These are phyloP conservation scores for Acanthococcus lagerstroemiae DNA, from an alignment of 2,888 invertebrate species.

Conservation along the genomic window DNA sequence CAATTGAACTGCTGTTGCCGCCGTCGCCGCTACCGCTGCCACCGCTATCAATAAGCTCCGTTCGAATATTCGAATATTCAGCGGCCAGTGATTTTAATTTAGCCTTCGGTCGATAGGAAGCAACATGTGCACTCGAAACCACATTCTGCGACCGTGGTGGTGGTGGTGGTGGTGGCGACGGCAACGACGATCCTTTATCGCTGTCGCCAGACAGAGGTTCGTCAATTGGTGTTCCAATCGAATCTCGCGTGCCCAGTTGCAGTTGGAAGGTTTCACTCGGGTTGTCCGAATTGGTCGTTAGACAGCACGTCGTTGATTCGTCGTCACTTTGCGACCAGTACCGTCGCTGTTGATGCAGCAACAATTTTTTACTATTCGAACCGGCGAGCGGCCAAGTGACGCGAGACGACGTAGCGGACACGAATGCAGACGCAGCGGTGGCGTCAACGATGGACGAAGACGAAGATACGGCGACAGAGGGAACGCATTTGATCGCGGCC, in stretches of 20 bases:
- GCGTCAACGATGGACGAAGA: background rate
- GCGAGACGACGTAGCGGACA: background rate
- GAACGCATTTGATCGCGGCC: background rate
- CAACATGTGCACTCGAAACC: background rate
- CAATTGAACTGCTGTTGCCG: background rate
- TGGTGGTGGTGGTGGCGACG: background rate
- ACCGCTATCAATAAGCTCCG: no score
- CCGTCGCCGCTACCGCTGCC: no score
- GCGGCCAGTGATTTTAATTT: background rate
- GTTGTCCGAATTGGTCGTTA: no score
- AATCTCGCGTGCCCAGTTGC: background rate
- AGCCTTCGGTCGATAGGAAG: background rate
- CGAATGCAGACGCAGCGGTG: background rate
- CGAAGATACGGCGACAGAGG: slow-evolving; percentile 28
- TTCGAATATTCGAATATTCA: no score
- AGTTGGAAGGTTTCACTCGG: background rate
- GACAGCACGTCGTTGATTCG: no score
- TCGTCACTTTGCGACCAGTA: no score
- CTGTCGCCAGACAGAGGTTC: no score
- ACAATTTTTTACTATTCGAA: slow-evolving; percentile 1
- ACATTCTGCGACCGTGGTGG: background rate
- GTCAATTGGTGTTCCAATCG: no score
- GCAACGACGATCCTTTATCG: background rate
- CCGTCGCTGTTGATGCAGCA: background rate
- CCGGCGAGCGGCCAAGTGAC: background rate